Base-by-base conservation (phyloP, 2,888 invertebrate species). In the Cataglyphis cursor region DNA sequence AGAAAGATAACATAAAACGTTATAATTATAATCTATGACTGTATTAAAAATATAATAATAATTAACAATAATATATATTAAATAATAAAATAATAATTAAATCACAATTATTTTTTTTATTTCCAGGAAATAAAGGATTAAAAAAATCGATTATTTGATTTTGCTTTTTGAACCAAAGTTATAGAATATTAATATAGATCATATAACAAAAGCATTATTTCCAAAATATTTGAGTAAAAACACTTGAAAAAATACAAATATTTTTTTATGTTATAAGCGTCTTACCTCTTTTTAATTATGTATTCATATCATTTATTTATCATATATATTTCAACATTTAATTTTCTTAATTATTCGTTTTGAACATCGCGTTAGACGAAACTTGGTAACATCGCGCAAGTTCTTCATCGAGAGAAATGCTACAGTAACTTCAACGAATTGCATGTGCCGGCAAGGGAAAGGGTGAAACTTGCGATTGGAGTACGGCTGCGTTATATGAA, bases 401-500 rank as follows among this genome's bases (percentile, higher is more conserved):
- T 78, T n/a, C 18, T 44, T 59, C 59, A 59, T 78, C 59, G 78
- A 70, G 78, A 70, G 72, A 75, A 82, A 72, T 75, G 64, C 31
- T 74, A 66, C 28, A 10, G 66, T 68, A 62, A 62, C 28, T 51
- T 59, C 54, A 44, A 31, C 38, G 57, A 82, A 68, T 82, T 70
- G 66, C 82, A 70, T 10, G 70, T 78, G 28, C 83, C 31, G 28
- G 35, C 21, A 21, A 21, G 12, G 48, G n/a, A 72, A 73, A 74
- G 75, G 82, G 62, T 59, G 61, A 66, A 83, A 59, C 35, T 65
- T 68, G 65, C 59, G 82, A 81, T 75, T 73, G 44, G 24, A 59
- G 74, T 72, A 48, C 21, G n/a, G 68, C 78, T 44, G 70, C 70
- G 68, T 85, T 87, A 85, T 87, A 85, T 82, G 76, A 68, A 83